Evolutionary conservation across 2,888 invertebrate species (phyloP), one percentile per base, ranked within the genome.

Genomic region (Pollenia amentaria): DNA sequence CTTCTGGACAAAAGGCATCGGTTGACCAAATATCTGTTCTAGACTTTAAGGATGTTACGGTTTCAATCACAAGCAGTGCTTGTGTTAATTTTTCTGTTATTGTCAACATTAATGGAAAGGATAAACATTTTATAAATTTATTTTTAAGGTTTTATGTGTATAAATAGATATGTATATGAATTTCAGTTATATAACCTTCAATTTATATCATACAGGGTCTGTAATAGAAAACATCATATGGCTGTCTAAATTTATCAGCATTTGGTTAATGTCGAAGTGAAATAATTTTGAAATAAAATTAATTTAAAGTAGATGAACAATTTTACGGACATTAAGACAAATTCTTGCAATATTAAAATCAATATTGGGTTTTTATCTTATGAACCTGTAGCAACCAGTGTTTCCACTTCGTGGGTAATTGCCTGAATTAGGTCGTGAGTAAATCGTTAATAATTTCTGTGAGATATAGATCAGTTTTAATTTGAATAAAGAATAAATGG

Each of bases 21-120:
- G 38, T 55, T 72, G 44, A 72, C 64, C 53, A 64, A 64, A 80
- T 80, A 38, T 72, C 51, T 62, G 51, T 72, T 80, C 53, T 40
- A 44, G 51, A 44, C 44, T 64, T 48, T 14, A 69, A 72, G 62
- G 7, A 14, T 44, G 16, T 21, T 79, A 29, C 21, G 42, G 21
- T 11, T 78, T 65, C 18, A 10, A 67, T 57, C 55, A 77, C 67
- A 57, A 77, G 6, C 42, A 70, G 9, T 29, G 18, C 10, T 38
- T 42, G 1, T 51, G 44, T 70, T 70, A 29, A 9, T 69, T 60
- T 70, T 44, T 70, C 38, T 75, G 62, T 38, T 46, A 16, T 46
- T 79, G 78, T 70, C 69, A 60, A 48, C 60, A 79, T 40, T 42
- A 8, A 62, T 42, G 42, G 11, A 62, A 38, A 60, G 69, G n/a